Conservation (phyloP, 2,797 vertebrate species). For the Poeciliopsis gracilis region DNA sequence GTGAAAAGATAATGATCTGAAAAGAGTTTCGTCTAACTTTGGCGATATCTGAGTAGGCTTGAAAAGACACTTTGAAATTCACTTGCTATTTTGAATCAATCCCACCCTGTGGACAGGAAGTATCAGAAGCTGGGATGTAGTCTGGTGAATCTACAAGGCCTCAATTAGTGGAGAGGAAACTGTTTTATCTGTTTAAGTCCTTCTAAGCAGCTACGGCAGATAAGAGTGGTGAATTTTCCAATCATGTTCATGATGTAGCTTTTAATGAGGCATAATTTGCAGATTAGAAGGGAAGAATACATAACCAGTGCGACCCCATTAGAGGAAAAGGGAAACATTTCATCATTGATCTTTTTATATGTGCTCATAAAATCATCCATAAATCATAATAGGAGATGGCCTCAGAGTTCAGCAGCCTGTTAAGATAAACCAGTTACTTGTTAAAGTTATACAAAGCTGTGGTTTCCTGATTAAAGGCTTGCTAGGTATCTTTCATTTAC, state of each 20-base stretch:
- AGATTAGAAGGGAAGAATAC: constrained; percentile 61
- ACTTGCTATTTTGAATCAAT: constrained; percentile 36
- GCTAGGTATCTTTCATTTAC: constrained; percentile 14
- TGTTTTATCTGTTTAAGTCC: constrained; percentile 33
- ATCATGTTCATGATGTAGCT: constrained; percentile 36
- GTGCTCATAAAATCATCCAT: constrained; percentile 56
- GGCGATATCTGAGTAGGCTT: neutral
- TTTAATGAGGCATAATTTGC: constrained; percentile 66
- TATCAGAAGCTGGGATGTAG: constrained; percentile 6
- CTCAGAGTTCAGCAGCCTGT: constrained; percentile 33
- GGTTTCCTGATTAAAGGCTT: constrained; percentile 29
- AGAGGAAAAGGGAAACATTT: constrained; percentile 55
- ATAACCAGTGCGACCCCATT: constrained; percentile 53
- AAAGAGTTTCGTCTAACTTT: neutral
- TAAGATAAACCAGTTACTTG: constrained; percentile 28
- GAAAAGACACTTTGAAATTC: neutral
- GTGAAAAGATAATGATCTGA: constrained; percentile 3
- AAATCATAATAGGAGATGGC: constrained; percentile 52
- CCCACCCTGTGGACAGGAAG: constrained; percentile 16
- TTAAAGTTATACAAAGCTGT: constrained; percentile 9
- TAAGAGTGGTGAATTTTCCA: constrained; percentile 37
- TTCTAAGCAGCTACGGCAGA: constrained; percentile 39
- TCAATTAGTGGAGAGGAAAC: constrained; percentile 41
- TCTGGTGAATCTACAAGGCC: constrained; percentile 23
- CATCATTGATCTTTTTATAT: constrained; percentile 62